Evolutionary conservation across 1,140 invertebrate genomes (phyloP), one percentile per base, ranked within the genome.

Genomic region (Trichonephila clavata): DNA sequence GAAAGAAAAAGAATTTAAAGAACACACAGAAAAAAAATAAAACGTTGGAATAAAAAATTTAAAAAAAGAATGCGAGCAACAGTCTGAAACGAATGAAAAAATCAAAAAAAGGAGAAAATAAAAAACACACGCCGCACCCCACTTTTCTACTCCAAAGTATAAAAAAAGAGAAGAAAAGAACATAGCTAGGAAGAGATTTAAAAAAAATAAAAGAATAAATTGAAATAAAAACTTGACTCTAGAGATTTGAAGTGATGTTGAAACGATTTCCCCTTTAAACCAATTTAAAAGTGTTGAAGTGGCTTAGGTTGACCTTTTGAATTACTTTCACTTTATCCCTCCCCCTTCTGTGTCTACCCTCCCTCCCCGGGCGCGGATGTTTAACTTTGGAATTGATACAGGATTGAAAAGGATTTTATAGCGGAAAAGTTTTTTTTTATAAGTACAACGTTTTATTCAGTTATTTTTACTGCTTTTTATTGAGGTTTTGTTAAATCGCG

Each of bases 381-480:
- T 93, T 93, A 86, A 93, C 92, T 93, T 93, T 88, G 92, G 92
- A 93, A 93, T 93, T 93, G 92, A 93, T 93, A 93, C 92, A 87
- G 86, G 92, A 93, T 93, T 93, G 92, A 93, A 93, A 93, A 93
- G 92, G 92, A 93, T 93, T 93, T 93, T 93, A 93, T 93, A 93
- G 83, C 83, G 77, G 59, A 83, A 77, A 65, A 60, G 14, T 32
- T 50, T 71, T 65, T 86, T 93, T 87, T 87, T 93, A 80, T 90
- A 61, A 93, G 92, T 68, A 87, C 86, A 20, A 77, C 84, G 83
- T 88, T 93, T 93, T 93, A 93, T 93, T 93, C 92, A 93, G 57
- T 88, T 87, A 87, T 93, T 93, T 87, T 87, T 86, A 87, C 77
- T 65, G 60, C 60, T 93, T 93, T 87, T 81, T 87, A 59, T 86